Base-by-base conservation (phyloP, 2,888 invertebrate species). In the Nudaria mundana region DNA sequence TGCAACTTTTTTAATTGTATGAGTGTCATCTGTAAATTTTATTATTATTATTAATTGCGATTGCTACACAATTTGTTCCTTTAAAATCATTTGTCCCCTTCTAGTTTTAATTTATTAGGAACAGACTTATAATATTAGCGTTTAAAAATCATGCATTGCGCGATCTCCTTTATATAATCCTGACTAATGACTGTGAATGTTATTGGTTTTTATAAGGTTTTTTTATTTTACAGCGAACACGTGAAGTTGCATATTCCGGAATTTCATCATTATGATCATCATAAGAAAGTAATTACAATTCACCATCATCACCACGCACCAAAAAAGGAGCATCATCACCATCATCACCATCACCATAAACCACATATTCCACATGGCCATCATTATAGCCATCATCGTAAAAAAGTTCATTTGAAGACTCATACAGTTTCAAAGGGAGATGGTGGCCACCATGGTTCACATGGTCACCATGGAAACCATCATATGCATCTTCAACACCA, bases 181-280 rank as follows among this genome's bases (percentile, higher is more conserved):
- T 3, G 8, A 28, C 8, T 33, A 16, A n/a, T 15, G n/a, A n/a
- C n/a, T n/a, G n/a, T n/a, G n/a, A n/a, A n/a, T n/a, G n/a, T n/a
- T n/a, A n/a, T n/a, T n/a, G n/a, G n/a, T n/a, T n/a, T n/a, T n/a
- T n/a, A n/a, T n/a, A n/a, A n/a, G n/a, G n/a, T n/a, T n/a, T n/a
- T 16, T 30, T 35, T 63, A 33, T 66, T 65, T 81, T 83, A 40
- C 83, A 92, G 91, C 58, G 82, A 90, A 34, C 91, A 91, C 61
- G 78, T 92, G 45, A 91, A 82, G 66, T 71, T 92, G 32, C 84
- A 91, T 63, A 83, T 92, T 5, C 92, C 92, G 11, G 90, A 92
- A 65, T 82, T 91, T 34, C 85, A 91, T 46, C 91, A 91, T 29
- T 91, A 91, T 46, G 89, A 90, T 31, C 82, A 89, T 44, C 92